These are phyloP conservation scores for Agrilus mali DNA, from an alignment of 2,888 invertebrate species.

Conservation along the genomic window DNA sequence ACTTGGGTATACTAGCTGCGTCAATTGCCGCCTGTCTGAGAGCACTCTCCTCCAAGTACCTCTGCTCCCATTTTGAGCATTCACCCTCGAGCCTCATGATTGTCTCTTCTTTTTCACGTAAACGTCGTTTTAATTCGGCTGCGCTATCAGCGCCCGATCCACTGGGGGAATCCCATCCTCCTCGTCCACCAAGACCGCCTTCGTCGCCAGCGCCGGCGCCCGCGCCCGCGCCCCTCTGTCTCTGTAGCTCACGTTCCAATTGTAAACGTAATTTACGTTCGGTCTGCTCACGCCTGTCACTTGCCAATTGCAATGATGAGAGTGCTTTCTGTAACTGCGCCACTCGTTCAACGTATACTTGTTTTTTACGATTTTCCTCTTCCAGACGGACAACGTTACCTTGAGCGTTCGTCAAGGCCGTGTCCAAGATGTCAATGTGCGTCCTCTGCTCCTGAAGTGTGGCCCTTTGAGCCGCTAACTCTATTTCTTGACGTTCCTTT, in stretches of 20 bases:
- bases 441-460: conserved; percentile 85
- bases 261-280: conserved; percentile 74
- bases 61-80: conserved; percentile 76
- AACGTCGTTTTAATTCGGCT: conserved; percentile 48
- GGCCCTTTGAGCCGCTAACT: conserved; percentile 77
- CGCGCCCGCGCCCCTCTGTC: conserved; percentile 31
- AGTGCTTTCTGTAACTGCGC: conserved; percentile 72
- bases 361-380: conserved; percentile 78
- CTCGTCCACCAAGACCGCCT: conserved; percentile 21
- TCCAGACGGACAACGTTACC: conserved; percentile 76
- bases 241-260: conserved; percentile 71
- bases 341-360: conserved; percentile 74
- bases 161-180: conserved; percentile 29
- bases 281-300: conserved; percentile 74
- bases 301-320: conserved; percentile 68
- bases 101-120: conserved; percentile 57
- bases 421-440: conserved; percentile 86
- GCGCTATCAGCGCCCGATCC: conserved; percentile 40
- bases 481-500: conserved; percentile 87
- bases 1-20: conserved; percentile 65
- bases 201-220: conserved; percentile 16
- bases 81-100: conserved; percentile 66
- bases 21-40: conserved; percentile 69
- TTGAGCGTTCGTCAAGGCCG: conserved; percentile 83
- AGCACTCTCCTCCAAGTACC: conserved; percentile 71